Evolutionary conservation across 2,797 vertebrate genomes (phyloP).

Genomic region (Myotis planiceps): DNA sequence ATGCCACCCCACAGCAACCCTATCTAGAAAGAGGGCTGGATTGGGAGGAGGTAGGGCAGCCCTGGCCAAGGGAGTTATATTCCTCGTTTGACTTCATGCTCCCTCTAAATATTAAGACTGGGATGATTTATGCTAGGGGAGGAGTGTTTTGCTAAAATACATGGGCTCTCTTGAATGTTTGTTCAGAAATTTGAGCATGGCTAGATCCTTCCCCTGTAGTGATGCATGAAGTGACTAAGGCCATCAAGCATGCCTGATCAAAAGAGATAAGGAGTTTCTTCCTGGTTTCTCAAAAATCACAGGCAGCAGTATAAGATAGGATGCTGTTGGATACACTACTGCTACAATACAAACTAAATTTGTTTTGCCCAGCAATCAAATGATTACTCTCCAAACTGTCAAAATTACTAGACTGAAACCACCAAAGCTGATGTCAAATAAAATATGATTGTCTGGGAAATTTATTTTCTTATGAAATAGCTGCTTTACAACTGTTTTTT

Average conservation of each 20-base stretch:
- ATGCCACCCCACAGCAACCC: neutral
- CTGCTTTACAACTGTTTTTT: neutral
- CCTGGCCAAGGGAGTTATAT: neutral
- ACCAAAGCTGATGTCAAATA: neutral
- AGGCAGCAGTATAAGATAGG: neutral
- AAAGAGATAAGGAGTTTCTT: neutral
- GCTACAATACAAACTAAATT: neutral
- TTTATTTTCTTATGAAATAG: neutral
- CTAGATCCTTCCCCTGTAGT: neutral
- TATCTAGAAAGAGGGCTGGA: neutral
- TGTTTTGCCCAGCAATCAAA: neutral
- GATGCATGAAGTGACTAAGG: neutral
- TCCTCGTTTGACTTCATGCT: slow-evolving; percentile 6
- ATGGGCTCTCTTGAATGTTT: neutral
- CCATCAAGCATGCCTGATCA: neutral
- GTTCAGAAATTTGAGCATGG: neutral
- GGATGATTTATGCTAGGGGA: neutral
- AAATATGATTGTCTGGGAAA: neutral
- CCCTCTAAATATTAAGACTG: neutral
- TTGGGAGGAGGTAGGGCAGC: neutral
- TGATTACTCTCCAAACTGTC: neutral
- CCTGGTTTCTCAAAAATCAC: neutral
- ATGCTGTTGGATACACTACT: neutral
- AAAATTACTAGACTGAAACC: neutral
- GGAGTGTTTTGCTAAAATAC: neutral